Conservation (phyloP, 1,140 invertebrate genomes). For the Oreohelix idahoensis region DNA sequence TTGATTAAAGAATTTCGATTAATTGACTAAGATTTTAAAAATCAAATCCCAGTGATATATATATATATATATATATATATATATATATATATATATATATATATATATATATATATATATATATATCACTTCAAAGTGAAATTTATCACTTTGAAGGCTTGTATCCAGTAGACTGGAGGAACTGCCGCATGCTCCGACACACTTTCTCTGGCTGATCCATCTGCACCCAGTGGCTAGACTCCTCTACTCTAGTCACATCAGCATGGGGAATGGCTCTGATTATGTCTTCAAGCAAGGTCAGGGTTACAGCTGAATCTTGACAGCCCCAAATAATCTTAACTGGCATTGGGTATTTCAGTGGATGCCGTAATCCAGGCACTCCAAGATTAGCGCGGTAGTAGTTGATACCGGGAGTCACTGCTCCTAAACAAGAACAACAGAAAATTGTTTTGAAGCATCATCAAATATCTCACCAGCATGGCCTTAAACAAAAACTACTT, state of each 20-base stretch:
- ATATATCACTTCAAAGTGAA: neutral
- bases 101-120: constrained; percentile 6
- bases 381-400: constrained; percentile 27
- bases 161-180: constrained; percentile 74
- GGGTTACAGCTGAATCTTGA: neutral
- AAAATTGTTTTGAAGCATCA: too few species aligned
- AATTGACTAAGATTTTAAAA: neutral
- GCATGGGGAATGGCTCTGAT: neutral
- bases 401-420: constrained; percentile 18
- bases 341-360: constrained; percentile 9
- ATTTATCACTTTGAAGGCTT: neutral
- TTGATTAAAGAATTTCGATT: too few species aligned
- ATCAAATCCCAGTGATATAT: neutral
- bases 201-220: constrained; percentile 35
- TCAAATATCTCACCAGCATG: too few species aligned
- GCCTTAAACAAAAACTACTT: too few species aligned
- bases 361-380: neutral
- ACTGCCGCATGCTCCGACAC: constrained; percentile 72
- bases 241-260: constrained; percentile 16
- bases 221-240: constrained; percentile 30
- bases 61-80: constrained; percentile 6
- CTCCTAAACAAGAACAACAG: constrained; percentile 10
- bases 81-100: constrained; percentile 6
- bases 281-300: neutral
- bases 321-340: constrained; percentile 36